These are phyloP conservation scores for Mionectes olivaceus DNA, from an alignment of 2,797 vertebrate species.

Conservation along the genomic window DNA sequence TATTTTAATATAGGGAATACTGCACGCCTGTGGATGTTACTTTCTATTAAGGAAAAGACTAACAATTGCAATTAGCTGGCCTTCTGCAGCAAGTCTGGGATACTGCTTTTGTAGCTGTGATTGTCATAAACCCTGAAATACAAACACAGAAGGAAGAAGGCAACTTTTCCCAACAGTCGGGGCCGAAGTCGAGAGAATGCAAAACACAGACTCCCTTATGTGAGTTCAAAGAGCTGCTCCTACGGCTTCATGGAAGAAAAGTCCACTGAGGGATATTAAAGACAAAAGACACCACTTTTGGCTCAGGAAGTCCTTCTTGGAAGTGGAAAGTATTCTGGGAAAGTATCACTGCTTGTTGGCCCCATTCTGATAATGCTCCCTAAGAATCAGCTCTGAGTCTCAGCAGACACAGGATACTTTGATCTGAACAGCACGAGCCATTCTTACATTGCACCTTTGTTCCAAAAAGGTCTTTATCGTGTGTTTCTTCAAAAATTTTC, in stretches of 20 bases:
- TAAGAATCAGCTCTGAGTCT: neutral
- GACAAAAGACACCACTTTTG: constrained; percentile 65
- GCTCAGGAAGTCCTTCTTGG: constrained; percentile 56
- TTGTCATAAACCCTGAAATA: neutral
- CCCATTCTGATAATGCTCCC: neutral
- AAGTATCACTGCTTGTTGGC: neutral
- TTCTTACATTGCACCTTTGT: neutral
- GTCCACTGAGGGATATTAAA: constrained; percentile 54
- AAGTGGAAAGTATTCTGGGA: neutral
- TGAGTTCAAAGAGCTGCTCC: constrained; percentile 44
- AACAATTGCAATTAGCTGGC: neutral
- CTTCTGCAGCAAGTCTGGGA: neutral
- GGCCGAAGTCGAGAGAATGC: constrained; percentile 42
- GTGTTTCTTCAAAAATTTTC: neutral
- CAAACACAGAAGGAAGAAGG: constrained; percentile 17
- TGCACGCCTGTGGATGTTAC: neutral
- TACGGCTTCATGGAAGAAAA: constrained; percentile 54
- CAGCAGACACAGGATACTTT: neutral
- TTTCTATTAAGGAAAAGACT: neutral
- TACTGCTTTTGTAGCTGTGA: neutral
- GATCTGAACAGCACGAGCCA: neutral
- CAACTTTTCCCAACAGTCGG: constrained; percentile 23
- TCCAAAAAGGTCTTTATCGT: neutral
- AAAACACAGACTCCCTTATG: constrained; percentile 64
- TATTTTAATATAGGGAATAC: neutral